Base-by-base conservation (phyloP, 2,797 vertebrate genomes). In the Dallia pectoralis region DNA sequence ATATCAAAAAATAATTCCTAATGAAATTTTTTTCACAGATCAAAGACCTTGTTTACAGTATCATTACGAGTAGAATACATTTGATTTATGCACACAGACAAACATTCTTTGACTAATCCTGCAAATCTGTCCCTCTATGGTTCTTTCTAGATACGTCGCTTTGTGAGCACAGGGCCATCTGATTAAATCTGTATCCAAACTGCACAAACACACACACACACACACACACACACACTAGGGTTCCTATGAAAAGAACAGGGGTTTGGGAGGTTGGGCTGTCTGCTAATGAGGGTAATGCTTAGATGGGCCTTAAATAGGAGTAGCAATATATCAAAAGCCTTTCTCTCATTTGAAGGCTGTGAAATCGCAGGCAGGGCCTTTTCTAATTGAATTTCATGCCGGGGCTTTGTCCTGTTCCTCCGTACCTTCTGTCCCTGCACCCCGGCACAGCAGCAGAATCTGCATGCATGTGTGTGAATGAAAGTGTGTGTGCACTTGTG, bases 381-480 rank as follows among this genome's bases (percentile, higher is more conserved):
- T 64, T 27, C 94, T 97, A 97, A 97, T 97, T 95, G 91, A 96
- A 97, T 97, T 97, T 98, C 96, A 97, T 94, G 95, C 93, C 94
- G 88, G 7, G 87, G 90, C 93, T 95, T 97, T 93, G 91, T 93
- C 61, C 78, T 92, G 79, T 12, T 2, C 68, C 76, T 0, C 85
- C 77, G 91, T 90, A 92, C 96, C 96, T 95, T 97, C 96, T 95
- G 95, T 95, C 44, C 93, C 93, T 95, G 95, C 93, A 87, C 82
- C 84, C 77, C 81, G 76, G 70, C 81, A 73, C 69, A 72, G 84
- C 79, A 84, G 79, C 74, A 71, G 69, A 32, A 40, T 80, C 65
- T 67, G 68, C 47, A 70, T 69, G 64, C 18, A 36, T 53, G 15
- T 63, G 25, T 64, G 64, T 56, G 40, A 65, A 49, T 51, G 29